Evolutionary conservation across 2,888 invertebrate genomes (phyloP), one percentile per base, ranked within the genome.

Genomic region (Drosophila acutilabella): DNA sequence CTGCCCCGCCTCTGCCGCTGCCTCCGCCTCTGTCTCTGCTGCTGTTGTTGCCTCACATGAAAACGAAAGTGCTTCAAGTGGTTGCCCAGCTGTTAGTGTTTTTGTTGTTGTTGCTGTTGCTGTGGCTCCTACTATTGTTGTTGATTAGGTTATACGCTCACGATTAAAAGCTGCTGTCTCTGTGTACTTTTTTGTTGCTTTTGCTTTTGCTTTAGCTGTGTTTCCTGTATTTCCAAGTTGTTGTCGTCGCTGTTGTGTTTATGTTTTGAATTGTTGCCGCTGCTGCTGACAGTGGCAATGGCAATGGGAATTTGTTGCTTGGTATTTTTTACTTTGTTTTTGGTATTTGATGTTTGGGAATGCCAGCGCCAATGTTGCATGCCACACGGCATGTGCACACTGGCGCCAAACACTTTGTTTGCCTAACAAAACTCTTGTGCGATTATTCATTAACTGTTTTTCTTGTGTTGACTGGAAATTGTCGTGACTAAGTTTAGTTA

Each of bases 61-160:
- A 91, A 91, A 90, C 90, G 91, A 91, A 91, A 91, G 90, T 88
- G 88, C 78, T 81, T 77, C 82, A 85, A 85, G 85, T 87, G 80
- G 80, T 81, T 81, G 40, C 74, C 85, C 79, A 87, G 85, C 64
- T 83, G 87, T 36, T 48, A 23, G 77, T 81, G 60, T 50, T 61
- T 23, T 38, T 56, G 51, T 3, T 36, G 20, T 10, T 30, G 52
- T 50, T 61, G 33, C 33, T 56, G 51, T 3, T 36, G 20, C 13
- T 30, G 52, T 47, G 48, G 62, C 40, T 52, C 47, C 40, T 62
- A 45, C 51, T 65, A 18, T 50, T 64, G 59, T 50, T 66, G 65
- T 54, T 75, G 58, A 52, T 57, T 57, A 47, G 65, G 50, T 67
- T 72, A 67, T 45, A 59, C 62, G 73, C 78, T 79, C 82, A 73